These are phyloP conservation scores for Calcarius ornatus DNA, from an alignment of 2,113 vertebrate species.

Conservation along the genomic window DNA sequence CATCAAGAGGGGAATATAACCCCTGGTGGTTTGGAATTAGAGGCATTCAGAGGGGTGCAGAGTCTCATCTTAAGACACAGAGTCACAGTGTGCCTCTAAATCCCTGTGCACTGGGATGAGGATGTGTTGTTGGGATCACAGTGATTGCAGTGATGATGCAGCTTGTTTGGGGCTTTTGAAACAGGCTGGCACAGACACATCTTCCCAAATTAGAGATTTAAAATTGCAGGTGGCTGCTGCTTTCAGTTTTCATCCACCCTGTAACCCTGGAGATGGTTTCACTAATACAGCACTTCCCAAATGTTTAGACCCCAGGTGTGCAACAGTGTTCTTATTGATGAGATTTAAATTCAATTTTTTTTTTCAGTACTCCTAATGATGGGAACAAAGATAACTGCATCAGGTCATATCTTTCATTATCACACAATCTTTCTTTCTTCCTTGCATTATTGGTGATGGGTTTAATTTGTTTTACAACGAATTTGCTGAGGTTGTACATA, in stretches of 20 bases:
- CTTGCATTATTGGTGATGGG: not conserved
- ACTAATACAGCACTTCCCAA: conserved; percentile 23
- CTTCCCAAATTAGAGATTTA: not conserved
- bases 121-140: not conserved
- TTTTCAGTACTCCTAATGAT: not conserved
- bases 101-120: not conserved
- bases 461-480: not conserved
- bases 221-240: conserved; percentile 38
- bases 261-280: conserved; percentile 11
- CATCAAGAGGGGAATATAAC: conserved; percentile 16
- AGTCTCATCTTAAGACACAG: conserved; percentile 16
- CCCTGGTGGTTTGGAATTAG: conserved; percentile 27
- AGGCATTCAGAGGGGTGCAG: conserved; percentile 21
- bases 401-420: not conserved
- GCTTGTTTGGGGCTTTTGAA: not conserved
- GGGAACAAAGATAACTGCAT: conserved; percentile 2
- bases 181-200: not conserved
- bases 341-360: not conserved
- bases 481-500: not conserved
- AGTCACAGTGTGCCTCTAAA: not conserved
- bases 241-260: conserved; percentile 15
- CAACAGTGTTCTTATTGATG: not conserved
- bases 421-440: not conserved
- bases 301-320: conserved; percentile 51
- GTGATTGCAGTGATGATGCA: not conserved